Evolutionary conservation across 2,113 vertebrate species (phyloP).

Genomic region (Leucosticte australis): DNA sequence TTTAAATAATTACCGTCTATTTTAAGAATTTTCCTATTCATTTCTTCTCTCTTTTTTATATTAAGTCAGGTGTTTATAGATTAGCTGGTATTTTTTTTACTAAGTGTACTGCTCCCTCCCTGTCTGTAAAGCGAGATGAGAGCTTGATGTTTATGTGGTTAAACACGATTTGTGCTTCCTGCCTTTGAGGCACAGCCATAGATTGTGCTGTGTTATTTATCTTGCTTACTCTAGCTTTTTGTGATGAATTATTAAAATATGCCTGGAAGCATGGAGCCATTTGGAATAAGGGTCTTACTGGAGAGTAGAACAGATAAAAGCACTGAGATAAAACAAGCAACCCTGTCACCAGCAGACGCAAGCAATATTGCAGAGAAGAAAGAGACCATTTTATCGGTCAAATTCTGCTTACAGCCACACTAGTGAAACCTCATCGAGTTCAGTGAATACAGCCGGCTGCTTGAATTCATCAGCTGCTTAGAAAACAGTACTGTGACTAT

Average conservation of each 20-base stretch:
- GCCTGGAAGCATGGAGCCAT: constrained; percentile 9
- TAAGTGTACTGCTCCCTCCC: not conserved
- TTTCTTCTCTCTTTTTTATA: not conserved
- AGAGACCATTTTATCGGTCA: not conserved
- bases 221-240: constrained; percentile 33
- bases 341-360: not conserved
- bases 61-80: not conserved
- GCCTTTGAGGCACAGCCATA: constrained; percentile 29
- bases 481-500: not conserved
- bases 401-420: not conserved
- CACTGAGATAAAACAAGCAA: constrained; percentile 28
- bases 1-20: not conserved
- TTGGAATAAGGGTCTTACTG: constrained; percentile 1
- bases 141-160: constrained; percentile 18
- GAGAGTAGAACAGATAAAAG: constrained; percentile 40
- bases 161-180: constrained; percentile 50
- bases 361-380: constrained; percentile 5
- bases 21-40: not conserved
- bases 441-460: not conserved
- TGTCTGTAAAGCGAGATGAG: not conserved
- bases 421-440: not conserved
- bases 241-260: constrained; percentile 59
- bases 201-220: constrained; percentile 36
- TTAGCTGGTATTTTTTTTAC: not conserved
- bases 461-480: not conserved